Base-by-base conservation (phyloP, 2,888 invertebrate species). In the Ennomos fuscantarius region DNA sequence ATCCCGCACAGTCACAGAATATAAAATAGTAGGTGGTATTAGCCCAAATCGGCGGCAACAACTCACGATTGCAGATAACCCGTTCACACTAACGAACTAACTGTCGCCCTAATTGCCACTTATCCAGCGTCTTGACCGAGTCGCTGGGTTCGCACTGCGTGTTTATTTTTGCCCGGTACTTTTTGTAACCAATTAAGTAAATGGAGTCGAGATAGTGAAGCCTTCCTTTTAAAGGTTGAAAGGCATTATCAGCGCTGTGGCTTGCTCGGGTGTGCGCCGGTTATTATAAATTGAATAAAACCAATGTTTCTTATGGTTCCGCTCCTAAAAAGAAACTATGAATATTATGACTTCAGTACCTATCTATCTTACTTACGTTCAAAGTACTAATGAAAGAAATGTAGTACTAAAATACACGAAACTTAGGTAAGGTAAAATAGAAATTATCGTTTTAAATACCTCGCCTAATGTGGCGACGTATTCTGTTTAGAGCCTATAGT, bases 61-160 rank as follows among this genome's bases (percentile, higher is more conserved):
- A 13, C 33, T 31, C 12, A 8, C 36, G 33, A 44, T 40, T 40
- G 8, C 33, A 40, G 58, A 58, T 58, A 58, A 58, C 13, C 10
- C 9, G 42, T 47, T 40, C 47, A 48, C 58, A 53, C 58, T 58
- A 58, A 58, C 53, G 48, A 58, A 55, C 42, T 48, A 48, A 48
- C 42, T 55, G 55, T 55, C 55, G 39, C 43, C 39, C 13, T 55
- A 49, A 56, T 42, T 51, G 56, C 32, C 50, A 41, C 56, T 56
- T 56, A 51, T 12, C 31, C 36, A 35, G 15, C 24, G 36, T 33
- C 44, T 33, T 44, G 40, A 35, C 37, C 40, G 33, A 45, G 24
- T 31, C 32, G 34, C 24, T n/a, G 33, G n/a, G 24, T 35, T 49
- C 34, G 13, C 15, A 15, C 8, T 13, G 15, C 39, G 15, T 15